Conservation (phyloP, 2,113 vertebrate species). For the Cricetomys ansorgei region DNA sequence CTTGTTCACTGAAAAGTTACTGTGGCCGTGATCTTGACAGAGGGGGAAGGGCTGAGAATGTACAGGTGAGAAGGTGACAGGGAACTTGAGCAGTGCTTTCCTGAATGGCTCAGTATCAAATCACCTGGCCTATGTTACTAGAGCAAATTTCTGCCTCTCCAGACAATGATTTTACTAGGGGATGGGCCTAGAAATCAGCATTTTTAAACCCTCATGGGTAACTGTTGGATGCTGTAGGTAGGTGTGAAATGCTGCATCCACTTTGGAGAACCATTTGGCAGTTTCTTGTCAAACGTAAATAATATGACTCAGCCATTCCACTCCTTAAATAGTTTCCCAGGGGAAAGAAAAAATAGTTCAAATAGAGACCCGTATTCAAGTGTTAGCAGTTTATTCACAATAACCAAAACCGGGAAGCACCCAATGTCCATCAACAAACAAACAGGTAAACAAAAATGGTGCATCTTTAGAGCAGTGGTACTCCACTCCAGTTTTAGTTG, state of each 20-base stretch:
- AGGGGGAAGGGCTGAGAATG: not conserved
- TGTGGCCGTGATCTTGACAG: not conserved
- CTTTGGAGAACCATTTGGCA: not conserved
- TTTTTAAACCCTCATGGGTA: not conserved
- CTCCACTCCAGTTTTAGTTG: not conserved
- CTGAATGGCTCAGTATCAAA: not conserved
- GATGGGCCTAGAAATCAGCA: not conserved
- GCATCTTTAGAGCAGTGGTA: not conserved
- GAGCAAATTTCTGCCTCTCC: not conserved
- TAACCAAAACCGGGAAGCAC: not conserved
- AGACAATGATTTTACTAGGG: not conserved
- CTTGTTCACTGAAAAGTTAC: not conserved
- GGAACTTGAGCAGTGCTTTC: not conserved
- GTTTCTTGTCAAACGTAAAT: not conserved
- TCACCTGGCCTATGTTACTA: not conserved
- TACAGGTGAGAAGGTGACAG: not conserved
- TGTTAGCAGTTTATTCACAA: slow-evolving; percentile 20
- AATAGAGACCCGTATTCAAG: not conserved
- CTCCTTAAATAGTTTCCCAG: not conserved
- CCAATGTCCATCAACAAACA: not conserved
- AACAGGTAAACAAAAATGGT: not conserved
- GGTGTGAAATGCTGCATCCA: not conserved
- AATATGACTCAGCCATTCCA: not conserved
- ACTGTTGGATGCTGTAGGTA: not conserved
- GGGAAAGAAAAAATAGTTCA: slow-evolving; percentile 17